A percentile compares a stretch with the other conserved stretches of the same genome.
These are phyloP conservation scores for Pogonocherus hispidulus DNA, from an alignment of 2,888 invertebrate genomes.

Conservation along the genomic window DNA sequence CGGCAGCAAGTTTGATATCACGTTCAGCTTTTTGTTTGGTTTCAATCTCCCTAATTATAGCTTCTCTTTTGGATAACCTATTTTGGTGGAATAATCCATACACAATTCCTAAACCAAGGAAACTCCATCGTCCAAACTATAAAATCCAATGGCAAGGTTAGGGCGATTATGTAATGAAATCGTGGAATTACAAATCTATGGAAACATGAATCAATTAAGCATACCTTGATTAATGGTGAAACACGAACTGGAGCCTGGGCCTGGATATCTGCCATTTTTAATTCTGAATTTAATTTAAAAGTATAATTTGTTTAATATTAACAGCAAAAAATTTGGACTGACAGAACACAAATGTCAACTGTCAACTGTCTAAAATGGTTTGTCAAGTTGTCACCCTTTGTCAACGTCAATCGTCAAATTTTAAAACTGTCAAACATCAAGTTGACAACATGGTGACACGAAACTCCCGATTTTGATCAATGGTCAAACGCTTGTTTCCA, in stretches of 20 bases:
- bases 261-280: slow-evolving; percentile 67
- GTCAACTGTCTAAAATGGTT: too few relatives aligned
- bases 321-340: neutral
- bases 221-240: slow-evolving; percentile 86
- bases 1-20: slow-evolving; percentile 80
- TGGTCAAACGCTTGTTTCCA: too few relatives aligned
- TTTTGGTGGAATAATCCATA: slow-evolving; percentile 84
- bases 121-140: slow-evolving; percentile 86
- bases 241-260: slow-evolving; percentile 83
- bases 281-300: slow-evolving; percentile 14
- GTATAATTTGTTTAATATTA: neutral
- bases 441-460: neutral
- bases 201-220: slow-evolving; percentile 19
- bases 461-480: too few relatives aligned
- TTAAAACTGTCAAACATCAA: slow-evolving; percentile 6
- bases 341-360: neutral
- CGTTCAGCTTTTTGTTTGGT: slow-evolving; percentile 77
- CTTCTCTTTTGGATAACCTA: slow-evolving; percentile 78
- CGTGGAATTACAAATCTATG: neutral
- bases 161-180: slow-evolving; percentile 45
- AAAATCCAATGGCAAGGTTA: slow-evolving; percentile 35
- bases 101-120: slow-evolving; percentile 79
- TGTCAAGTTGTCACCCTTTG: too few relatives aligned
- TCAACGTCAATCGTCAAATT: neutral
- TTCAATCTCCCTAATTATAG: slow-evolving; percentile 76